Evolutionary conservation across 2,797 vertebrate genomes (phyloP).

Genomic region (Simalia tracyae): DNA sequence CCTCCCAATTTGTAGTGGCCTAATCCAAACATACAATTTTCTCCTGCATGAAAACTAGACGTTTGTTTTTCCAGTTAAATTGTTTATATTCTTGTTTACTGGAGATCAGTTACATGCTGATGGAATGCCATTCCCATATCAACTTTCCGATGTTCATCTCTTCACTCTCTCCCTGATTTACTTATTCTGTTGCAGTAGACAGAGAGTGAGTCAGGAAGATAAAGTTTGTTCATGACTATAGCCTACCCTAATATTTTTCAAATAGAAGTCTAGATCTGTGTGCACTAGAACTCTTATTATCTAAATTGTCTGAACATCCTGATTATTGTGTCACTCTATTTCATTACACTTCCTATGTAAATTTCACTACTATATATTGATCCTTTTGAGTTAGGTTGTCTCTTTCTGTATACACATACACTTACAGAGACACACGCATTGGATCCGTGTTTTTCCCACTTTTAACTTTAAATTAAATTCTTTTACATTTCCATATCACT

Average conservation of each 20-base stretch:
- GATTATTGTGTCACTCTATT: neutral
- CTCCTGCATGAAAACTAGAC: neutral
- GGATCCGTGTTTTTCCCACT: neutral
- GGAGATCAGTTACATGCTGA: neutral
- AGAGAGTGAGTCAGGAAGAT: neutral
- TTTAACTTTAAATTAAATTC: neutral
- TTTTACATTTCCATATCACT: neutral
- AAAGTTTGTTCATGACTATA: neutral
- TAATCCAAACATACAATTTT: neutral
- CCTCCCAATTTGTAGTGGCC: neutral
- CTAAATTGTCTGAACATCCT: neutral
- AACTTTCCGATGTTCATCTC: neutral
- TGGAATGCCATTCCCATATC: neutral
- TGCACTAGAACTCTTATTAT: neutral
- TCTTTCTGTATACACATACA: neutral
- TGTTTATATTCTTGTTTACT: slow-evolving; percentile 1
- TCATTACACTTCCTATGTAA: neutral
- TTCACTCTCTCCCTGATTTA: neutral
- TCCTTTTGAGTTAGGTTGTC: neutral
- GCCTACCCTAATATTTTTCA: neutral
- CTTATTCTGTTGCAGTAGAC: neutral
- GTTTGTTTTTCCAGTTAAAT: neutral
- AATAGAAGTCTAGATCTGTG: neutral
- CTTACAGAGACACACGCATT: neutral
- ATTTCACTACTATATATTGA: neutral